Conservation (phyloP, 2,797 vertebrate genomes). For the Hippopotamyrus pictus region DNA sequence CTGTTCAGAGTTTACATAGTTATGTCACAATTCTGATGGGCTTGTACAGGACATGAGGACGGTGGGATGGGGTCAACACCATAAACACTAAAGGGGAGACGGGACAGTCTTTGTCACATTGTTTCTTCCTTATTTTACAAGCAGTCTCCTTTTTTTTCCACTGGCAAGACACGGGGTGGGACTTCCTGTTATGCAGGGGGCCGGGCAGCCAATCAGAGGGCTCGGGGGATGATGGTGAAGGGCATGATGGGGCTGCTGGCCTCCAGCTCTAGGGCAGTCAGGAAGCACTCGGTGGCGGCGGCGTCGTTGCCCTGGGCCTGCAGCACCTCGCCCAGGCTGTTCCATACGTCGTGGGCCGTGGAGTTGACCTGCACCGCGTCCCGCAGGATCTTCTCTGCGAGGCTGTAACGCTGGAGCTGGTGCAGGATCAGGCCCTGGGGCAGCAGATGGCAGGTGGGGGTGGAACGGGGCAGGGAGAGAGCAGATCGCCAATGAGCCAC, state of each 20-base stretch:
- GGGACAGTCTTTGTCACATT: background rate
- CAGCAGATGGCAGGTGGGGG: background rate
- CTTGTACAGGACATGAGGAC: background rate
- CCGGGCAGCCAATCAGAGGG: conserved; percentile 63
- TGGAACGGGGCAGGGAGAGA: background rate
- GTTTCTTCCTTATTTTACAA: conserved; percentile 10
- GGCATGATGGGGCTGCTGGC: conserved; percentile 92
- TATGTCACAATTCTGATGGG: background rate
- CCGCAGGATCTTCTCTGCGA: conserved; percentile 90
- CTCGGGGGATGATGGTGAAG: conserved; percentile 90
- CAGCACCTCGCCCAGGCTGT: conserved; percentile 89
- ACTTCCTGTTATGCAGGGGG: background rate
- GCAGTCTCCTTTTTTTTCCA: background rate
- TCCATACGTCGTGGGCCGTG: conserved; percentile 94
- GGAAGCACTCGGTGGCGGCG: conserved; percentile 91
- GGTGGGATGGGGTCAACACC: conserved; percentile 11
- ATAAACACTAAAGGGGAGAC: background rate
- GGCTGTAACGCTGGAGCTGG: conserved; percentile 85
- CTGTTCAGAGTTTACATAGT: background rate
- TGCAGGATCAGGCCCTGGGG: conserved; percentile 88
- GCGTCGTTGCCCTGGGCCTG: conserved; percentile 90
- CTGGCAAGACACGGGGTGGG: background rate
- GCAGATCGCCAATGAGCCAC: background rate
- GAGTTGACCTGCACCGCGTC: conserved; percentile 96
- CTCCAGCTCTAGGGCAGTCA: conserved; percentile 91